Percentiles rank a stretch among this genome's conserved stretches.
Evolutionary conservation across 2,113 vertebrate species (phyloP).

Genomic region (Pantherophis guttatus): DNA sequence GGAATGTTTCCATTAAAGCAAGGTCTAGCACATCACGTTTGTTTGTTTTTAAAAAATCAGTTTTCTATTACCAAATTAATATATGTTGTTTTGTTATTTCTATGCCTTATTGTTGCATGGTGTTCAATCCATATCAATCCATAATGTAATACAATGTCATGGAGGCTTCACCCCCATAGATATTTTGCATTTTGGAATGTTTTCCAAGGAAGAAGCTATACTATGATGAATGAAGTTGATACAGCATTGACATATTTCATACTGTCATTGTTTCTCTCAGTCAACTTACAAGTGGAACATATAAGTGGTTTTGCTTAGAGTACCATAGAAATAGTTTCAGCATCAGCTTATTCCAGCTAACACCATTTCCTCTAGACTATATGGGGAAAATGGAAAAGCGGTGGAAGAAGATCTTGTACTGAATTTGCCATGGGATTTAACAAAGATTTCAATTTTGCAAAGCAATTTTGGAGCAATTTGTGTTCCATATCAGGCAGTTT

Average conservation of each 20-base stretch:
- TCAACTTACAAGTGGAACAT: background rate
- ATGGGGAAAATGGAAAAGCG: background rate
- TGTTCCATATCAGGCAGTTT: background rate
- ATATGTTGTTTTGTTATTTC: background rate
- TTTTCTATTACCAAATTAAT: slow-evolving; percentile 47
- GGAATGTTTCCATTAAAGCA: background rate
- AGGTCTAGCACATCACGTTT: background rate
- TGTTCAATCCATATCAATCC: slow-evolving; percentile 50
- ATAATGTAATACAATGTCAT: slow-evolving; percentile 35
- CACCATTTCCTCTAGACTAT: background rate
- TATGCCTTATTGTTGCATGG: background rate
- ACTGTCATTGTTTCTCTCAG: slow-evolving; percentile 28
- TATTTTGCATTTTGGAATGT: slow-evolving; percentile 45
- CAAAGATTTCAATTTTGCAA: background rate
- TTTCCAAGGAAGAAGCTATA: slow-evolving; percentile 41
- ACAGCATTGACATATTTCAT: background rate
- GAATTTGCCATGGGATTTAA: background rate
- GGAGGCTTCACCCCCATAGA: slow-evolving; percentile 45
- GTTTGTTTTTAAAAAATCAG: background rate
- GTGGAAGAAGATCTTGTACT: background rate
- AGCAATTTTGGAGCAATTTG: background rate
- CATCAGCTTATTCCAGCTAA: background rate
- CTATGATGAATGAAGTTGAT: slow-evolving; percentile 38
- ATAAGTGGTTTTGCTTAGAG: background rate
- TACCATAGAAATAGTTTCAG: background rate